Evolutionary conservation across 2,797 vertebrate species (phyloP).

Genomic region (Bradypus variegatus): DNA sequence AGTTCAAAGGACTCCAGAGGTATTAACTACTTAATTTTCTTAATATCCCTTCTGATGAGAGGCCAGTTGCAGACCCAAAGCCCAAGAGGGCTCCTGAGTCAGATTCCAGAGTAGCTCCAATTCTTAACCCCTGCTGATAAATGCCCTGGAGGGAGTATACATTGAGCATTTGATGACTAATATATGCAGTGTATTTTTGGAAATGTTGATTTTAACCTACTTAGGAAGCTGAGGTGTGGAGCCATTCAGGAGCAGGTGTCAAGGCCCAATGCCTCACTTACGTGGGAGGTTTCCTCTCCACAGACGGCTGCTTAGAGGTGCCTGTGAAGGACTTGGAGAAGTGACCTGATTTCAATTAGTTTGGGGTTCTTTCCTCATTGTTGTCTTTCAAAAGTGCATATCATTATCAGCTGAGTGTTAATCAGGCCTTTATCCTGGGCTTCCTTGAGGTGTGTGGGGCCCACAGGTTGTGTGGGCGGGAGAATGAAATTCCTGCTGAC

Average conservation of each 20-base stretch:
- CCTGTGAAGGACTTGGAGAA: background rate
- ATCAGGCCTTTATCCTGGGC: background rate
- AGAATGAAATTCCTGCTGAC: background rate
- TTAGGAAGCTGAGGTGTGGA: constrained; percentile 41
- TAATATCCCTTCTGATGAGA: background rate
- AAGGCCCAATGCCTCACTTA: background rate
- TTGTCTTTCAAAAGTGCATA: background rate
- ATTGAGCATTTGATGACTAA: constrained; percentile 46
- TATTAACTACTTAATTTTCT: background rate
- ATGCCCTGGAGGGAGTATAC: background rate
- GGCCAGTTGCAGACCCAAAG: background rate
- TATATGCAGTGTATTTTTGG: constrained; percentile 27
- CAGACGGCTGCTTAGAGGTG: background rate
- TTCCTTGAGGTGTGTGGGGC: background rate
- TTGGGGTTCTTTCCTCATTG: background rate
- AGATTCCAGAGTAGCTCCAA: background rate
- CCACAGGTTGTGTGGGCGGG: fast-evolving
- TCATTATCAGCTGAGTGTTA: background rate
- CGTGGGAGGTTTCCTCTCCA: background rate
- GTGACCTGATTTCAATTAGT: background rate
- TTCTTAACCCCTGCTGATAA: background rate
- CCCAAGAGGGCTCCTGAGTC: background rate
- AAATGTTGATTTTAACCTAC: constrained; percentile 48
- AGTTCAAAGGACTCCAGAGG: no score
- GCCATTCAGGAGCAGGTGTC: background rate